Conservation (phyloP, 2,888 invertebrate genomes). For the Tenthredo distinguenda region DNA sequence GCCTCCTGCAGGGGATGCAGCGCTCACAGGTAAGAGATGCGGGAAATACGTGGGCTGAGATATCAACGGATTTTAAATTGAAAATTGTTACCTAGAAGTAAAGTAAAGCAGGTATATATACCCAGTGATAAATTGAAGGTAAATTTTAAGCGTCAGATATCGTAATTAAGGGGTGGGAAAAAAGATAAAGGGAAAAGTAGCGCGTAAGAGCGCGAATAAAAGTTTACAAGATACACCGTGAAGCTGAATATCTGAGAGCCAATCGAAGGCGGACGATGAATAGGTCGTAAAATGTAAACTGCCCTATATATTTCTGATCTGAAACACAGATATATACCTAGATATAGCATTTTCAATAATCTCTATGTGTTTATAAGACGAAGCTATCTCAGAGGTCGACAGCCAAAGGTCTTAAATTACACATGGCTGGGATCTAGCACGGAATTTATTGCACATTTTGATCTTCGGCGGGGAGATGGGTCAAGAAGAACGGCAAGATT, state of each 20-base stretch:
- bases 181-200: not conserved
- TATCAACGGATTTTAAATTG: no score
- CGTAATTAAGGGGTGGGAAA: no score
- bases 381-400: not conserved
- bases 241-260: not conserved
- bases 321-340: not conserved
- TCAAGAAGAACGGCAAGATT: not conserved
- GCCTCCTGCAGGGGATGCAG: no score
- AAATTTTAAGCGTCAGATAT: no score
- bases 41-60: no score
- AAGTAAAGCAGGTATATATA: no score
- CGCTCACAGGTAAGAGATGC: no score
- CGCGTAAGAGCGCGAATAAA: not conserved
- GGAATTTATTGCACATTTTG: not conserved
- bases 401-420: not conserved
- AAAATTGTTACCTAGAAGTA: no score
- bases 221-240: not conserved
- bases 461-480: not conserved
- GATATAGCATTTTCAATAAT: conserved; percentile 21
- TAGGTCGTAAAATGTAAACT: conserved; percentile 20
- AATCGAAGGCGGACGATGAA: not conserved
- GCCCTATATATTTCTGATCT: not conserved
- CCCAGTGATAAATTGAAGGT: no score
- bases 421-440: not conserved
- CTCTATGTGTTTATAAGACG: not conserved